A percentile compares a stretch with the other conserved stretches of the same genome.
phyloP scores from a whole-genome alignment of 2,888 invertebrate species.

The Epinotia brunnichana region DNA sequence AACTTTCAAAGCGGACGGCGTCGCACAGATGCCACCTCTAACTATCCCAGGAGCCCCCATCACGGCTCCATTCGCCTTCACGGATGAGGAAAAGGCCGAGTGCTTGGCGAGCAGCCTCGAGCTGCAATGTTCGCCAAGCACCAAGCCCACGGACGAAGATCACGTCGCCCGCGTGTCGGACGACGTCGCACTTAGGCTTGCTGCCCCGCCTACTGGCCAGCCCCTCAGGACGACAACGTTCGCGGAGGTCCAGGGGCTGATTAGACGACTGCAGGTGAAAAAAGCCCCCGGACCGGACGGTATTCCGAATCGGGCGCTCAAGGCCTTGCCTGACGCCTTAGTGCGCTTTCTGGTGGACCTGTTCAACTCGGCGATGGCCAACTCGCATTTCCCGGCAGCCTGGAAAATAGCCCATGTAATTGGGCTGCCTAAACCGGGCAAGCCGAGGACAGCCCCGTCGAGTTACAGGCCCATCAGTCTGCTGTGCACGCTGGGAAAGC shows the following conservation, averaged over 20 bases:
- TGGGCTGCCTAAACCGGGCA: background rate
- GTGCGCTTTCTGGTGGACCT: background rate
- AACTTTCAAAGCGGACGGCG: background rate
- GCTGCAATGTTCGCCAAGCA: background rate
- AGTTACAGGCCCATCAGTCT: background rate
- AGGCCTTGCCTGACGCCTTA: background rate
- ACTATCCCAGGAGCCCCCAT: background rate
- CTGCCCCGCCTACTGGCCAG: background rate
- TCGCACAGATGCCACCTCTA: background rate
- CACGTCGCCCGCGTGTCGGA: background rate
- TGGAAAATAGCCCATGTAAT: constrained; percentile 1
- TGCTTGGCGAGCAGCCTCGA: background rate
- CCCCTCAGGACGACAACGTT: background rate
- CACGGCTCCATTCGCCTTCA: background rate
- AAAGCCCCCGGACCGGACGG: background rate
- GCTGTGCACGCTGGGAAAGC: background rate
- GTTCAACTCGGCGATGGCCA: background rate
- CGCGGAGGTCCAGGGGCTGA: background rate
- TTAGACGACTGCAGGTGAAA: background rate
- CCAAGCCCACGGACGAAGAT: background rate
- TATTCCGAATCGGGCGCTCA: background rate
- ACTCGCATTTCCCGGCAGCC: background rate
- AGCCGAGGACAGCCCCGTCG: background rate
- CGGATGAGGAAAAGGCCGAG: background rate
- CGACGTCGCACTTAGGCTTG: background rate